These are phyloP conservation scores for Drosophila histrio DNA, from an alignment of 2,888 invertebrate genomes.

Conservation along the genomic window DNA sequence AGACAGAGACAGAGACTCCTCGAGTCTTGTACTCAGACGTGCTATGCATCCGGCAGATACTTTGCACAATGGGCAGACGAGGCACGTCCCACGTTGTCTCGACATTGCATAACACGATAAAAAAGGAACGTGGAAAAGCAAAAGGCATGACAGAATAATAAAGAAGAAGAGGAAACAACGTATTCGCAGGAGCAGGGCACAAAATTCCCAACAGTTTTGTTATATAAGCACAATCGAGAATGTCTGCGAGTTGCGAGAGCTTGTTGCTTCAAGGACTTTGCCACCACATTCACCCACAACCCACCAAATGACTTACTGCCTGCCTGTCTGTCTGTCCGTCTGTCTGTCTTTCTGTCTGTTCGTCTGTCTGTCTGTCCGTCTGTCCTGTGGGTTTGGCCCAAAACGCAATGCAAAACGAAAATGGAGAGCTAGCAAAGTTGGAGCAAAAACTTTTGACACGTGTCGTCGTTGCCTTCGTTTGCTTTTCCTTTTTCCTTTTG, in stretches of 20 bases:
- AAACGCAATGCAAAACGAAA: conserved; percentile 35
- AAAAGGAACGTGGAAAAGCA: conserved; percentile 25
- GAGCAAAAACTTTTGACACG: conserved; percentile 69
- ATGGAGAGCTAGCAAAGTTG: conserved; percentile 23
- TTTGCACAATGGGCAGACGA: conserved; percentile 49
- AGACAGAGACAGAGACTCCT: conserved; percentile 3
- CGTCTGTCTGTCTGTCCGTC: conserved; percentile 2
- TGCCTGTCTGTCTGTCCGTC: conserved; percentile 1
- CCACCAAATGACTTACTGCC: conserved; percentile 5
- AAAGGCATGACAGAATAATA: conserved; percentile 9
- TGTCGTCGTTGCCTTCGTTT: conserved; percentile 41
- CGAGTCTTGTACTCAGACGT: conserved; percentile 35
- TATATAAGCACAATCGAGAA: conserved; percentile 32
- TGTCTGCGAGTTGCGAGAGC: conserved; percentile 34
- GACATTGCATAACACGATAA: conserved; percentile 56
- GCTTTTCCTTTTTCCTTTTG: conserved; percentile 8
- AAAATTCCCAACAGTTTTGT: conserved; percentile 45
- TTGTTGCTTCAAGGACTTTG: conserved; percentile 74
- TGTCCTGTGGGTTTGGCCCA: conserved; percentile 13
- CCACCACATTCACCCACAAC: conserved; percentile 15
- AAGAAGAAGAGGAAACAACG: neutral
- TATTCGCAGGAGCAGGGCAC: conserved; percentile 7
- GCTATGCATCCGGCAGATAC: conserved; percentile 57
- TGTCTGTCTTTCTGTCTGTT: neutral
- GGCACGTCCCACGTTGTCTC: conserved; percentile 57